Evolutionary conservation across 2,888 invertebrate species (phyloP).

Genomic region (Cheilosia variabilis): DNA sequence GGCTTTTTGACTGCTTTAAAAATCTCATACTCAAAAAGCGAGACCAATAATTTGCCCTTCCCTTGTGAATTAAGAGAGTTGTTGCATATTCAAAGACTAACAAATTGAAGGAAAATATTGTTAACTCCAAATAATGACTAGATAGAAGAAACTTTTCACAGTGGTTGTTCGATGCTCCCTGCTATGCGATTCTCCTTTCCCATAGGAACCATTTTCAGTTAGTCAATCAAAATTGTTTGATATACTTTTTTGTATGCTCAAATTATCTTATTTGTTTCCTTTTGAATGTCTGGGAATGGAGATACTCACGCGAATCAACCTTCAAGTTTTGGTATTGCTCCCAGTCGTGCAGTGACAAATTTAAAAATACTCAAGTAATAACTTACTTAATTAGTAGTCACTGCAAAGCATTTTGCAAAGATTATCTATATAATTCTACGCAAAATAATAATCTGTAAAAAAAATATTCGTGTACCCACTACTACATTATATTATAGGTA

Average conservation of each 20-base stretch:
- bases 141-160: conserved; percentile 57
- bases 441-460: too few species aligned
- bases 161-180: conserved; percentile 43
- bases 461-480: too few species aligned
- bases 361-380: too few species aligned
- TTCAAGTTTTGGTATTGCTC: background rate
- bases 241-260: conserved; percentile 27
- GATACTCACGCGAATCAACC: conserved; percentile 41
- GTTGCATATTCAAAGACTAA: conserved; percentile 60
- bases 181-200: conserved; percentile 41
- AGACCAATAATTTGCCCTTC: conserved; percentile 51
- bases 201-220: conserved; percentile 57
- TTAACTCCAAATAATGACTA: conserved; percentile 66
- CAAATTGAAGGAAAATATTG: conserved; percentile 59
- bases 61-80: conserved; percentile 48
- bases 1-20: too few species aligned
- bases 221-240: conserved; percentile 63
- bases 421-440: too few species aligned
- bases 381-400: too few species aligned
- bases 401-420: too few species aligned
- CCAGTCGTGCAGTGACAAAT: background rate
- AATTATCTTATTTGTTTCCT: background rate
- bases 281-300: conserved; percentile 14
- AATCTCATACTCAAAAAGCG: conserved; percentile 39
- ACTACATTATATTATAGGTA: background rate